Conservation (phyloP, 2,797 vertebrate genomes). For the Micropoecilia bifurca region DNA sequence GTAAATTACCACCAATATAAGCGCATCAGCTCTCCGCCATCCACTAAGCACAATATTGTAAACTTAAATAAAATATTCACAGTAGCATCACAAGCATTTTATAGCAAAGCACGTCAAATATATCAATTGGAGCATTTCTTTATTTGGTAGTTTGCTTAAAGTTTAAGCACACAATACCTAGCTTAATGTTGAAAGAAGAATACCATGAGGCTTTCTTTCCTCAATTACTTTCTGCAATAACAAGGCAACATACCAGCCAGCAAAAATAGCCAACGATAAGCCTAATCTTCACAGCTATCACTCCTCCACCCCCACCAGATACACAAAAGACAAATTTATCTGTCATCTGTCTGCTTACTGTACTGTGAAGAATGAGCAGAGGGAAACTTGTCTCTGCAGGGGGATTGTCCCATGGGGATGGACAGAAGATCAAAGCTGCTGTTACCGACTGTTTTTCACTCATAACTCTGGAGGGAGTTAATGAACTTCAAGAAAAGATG, state of each 20-base stretch:
- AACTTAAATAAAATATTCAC: too few relatives aligned
- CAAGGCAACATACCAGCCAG: conserved; percentile 47
- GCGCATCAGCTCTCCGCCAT: too few relatives aligned
- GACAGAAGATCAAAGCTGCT: conserved; percentile 38
- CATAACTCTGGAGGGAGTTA: conserved; percentile 16
- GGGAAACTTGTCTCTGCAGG: conserved; percentile 30
- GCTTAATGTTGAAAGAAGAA: not conserved
- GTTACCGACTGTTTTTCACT: conserved; percentile 1
- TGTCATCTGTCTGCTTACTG: conserved; percentile 72
- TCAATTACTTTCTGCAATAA: conserved; percentile 7
- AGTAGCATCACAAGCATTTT: too few relatives aligned
- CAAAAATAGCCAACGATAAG: conserved; percentile 88
- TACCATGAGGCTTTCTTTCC: not conserved
- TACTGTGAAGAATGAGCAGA: conserved; percentile 54
- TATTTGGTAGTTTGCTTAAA: too few relatives aligned
- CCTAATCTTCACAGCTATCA: conserved; percentile 83
- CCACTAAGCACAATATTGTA: too few relatives aligned
- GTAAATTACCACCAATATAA: not conserved
- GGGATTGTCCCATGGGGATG: conserved; percentile 57
- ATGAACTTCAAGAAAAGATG: conserved; percentile 15
- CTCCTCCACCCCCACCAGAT: conserved; percentile 59
- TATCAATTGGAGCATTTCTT: not conserved
- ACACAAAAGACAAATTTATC: conserved; percentile 38
- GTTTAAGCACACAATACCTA: not conserved
- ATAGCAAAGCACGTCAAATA: not conserved